These are phyloP conservation scores for Hydropsyche betteni DNA, from an alignment of 2,888 invertebrate species.

Conservation along the genomic window DNA sequence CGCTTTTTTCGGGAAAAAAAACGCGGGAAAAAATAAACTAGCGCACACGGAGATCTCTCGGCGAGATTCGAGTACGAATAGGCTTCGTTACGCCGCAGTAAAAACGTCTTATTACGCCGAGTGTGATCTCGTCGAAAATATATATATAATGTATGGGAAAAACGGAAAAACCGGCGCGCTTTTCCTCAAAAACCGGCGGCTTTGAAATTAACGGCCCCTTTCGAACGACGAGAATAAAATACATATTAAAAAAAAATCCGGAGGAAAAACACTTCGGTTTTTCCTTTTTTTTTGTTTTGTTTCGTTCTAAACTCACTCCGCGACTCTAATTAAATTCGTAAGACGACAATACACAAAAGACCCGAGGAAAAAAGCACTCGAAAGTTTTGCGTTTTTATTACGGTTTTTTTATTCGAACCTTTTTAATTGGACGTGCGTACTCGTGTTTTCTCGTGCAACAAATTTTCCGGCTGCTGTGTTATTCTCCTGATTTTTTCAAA, in stretches of 20 bases:
- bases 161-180: too few relatives aligned
- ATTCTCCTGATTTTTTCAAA: too few relatives aligned
- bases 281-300: too few relatives aligned
- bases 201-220: too few relatives aligned
- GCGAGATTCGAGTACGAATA: neutral
- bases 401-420: conserved; percentile 46
- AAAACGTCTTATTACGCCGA: conserved; percentile 24
- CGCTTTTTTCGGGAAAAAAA: too few relatives aligned
- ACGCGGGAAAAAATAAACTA: too few relatives aligned
- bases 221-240: too few relatives aligned
- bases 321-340: conserved; percentile 43
- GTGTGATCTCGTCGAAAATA: conserved; percentile 2
- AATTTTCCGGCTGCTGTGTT: neutral
- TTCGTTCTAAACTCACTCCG: neutral
- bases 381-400: conserved; percentile 44
- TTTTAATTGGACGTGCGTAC: neutral
- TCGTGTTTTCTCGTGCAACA: neutral
- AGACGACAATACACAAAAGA: conserved; percentile 44
- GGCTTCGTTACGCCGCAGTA: conserved; percentile 27
- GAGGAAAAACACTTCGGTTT: too few relatives aligned
- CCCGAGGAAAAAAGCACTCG: conserved; percentile 40
- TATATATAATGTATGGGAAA: neutral
- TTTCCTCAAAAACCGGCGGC: too few relatives aligned
- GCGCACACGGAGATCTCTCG: too few relatives aligned
- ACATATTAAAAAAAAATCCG: too few relatives aligned